Conservation (phyloP, 2,797 vertebrate genomes). For the Myiotriccus ornatus region DNA sequence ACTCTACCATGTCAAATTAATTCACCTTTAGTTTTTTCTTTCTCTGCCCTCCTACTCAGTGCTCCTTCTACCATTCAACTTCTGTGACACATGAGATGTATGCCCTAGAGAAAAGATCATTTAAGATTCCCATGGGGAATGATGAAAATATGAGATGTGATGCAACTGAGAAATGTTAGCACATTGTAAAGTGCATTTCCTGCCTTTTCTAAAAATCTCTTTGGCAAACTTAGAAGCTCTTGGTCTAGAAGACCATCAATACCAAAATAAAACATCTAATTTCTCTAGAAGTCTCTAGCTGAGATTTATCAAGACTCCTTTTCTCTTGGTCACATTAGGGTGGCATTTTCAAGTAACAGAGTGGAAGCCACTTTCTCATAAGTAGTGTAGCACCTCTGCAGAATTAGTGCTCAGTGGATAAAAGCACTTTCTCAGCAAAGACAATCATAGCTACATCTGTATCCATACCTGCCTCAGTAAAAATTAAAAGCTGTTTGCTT, state of each 20-base stretch:
- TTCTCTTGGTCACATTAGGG: background rate
- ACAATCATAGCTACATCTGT: background rate
- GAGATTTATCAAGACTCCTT: background rate
- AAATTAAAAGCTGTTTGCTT: background rate
- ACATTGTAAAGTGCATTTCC: background rate
- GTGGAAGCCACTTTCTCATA: background rate
- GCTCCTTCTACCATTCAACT: background rate
- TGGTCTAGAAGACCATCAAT: background rate
- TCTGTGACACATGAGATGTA: background rate
- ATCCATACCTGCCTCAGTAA: background rate
- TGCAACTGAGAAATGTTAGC: background rate
- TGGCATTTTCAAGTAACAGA: background rate
- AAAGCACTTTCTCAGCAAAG: background rate
- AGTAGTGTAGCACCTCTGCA: background rate
- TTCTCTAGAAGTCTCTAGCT: background rate
- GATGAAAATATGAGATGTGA: fast-evolving
- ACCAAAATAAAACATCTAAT: background rate
- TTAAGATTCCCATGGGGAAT: background rate
- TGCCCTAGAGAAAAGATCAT: background rate
- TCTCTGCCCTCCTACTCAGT: background rate
- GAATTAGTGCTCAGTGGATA: background rate
- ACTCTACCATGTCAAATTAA: background rate
- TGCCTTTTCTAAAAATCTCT: background rate
- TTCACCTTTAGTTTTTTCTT: background rate
- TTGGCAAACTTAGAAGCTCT: background rate